phyloP scores from a whole-genome alignment of 2,797 vertebrate genomes.

The Rhinella marina region DNA sequence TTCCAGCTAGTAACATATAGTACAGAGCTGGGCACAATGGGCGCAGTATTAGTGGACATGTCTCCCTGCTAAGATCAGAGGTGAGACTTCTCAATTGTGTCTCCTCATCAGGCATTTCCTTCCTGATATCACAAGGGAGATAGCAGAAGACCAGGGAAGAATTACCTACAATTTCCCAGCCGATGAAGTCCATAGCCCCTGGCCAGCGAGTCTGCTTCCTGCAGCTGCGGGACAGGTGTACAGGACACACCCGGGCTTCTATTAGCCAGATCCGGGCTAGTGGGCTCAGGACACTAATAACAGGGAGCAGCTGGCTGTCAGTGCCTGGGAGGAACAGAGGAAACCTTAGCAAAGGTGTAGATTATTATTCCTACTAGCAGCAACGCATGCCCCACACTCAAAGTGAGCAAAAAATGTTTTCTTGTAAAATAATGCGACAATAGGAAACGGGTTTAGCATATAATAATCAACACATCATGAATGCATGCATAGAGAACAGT shows the following conservation, averaged over 20 bases:
- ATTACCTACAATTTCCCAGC: conserved; percentile 36
- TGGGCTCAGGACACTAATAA: conserved; percentile 34
- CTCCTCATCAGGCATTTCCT: conserved; percentile 8
- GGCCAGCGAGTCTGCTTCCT: conserved; percentile 39
- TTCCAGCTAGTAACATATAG: not conserved
- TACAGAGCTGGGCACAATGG: not conserved
- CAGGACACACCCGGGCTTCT: conserved; percentile 38
- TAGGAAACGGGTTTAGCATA: too few relatives aligned
- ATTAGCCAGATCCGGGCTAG: conserved; percentile 49
- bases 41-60: not conserved
- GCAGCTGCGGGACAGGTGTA: conserved; percentile 57
- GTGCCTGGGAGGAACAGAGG: not conserved
- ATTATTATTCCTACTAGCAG: too few relatives aligned
- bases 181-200: conserved; percentile 45
- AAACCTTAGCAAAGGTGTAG: not conserved
- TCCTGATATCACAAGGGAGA: conserved; percentile 31
- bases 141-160: conserved; percentile 22
- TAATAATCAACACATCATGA: too few relatives aligned
- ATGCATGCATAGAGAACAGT: too few relatives aligned
- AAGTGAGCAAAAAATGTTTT: too few relatives aligned
- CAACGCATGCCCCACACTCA: too few relatives aligned
- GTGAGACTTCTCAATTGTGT: not conserved
- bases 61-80: not conserved
- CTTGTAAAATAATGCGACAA: too few relatives aligned
- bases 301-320: conserved; percentile 22